Percentiles rank a stretch among this genome's conserved stretches.
These are phyloP conservation scores for Pagetopsis macropterus DNA, from an alignment of 2,797 vertebrate species.

Conservation along the genomic window DNA sequence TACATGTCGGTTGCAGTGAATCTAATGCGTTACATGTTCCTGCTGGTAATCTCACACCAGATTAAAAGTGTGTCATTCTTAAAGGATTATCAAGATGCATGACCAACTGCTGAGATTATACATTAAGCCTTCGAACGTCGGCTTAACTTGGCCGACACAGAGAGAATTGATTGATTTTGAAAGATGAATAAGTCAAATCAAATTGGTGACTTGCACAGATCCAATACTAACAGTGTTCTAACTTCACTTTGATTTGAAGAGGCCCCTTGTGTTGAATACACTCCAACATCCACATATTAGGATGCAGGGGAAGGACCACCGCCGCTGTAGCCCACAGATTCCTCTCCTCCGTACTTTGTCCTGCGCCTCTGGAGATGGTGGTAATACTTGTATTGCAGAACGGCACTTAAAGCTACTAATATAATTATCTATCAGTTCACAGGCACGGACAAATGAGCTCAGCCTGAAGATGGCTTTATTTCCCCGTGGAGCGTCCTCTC, in stretches of 20 bases:
- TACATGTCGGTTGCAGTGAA: neutral
- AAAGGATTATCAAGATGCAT: slow-evolving; percentile 4
- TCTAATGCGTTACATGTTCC: neutral
- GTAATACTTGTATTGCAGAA: slow-evolving; percentile 65
- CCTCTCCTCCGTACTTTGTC: slow-evolving; percentile 45
- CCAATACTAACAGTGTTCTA: neutral
- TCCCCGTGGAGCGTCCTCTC: slow-evolving; percentile 63
- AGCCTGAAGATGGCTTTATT: slow-evolving; percentile 70
- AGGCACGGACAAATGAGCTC: slow-evolving; percentile 68
- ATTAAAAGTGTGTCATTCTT: slow-evolving; percentile 1
- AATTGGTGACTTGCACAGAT: slow-evolving; percentile 23
- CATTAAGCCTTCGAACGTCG: neutral
- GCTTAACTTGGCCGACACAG: neutral
- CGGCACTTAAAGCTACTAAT: slow-evolving; percentile 73
- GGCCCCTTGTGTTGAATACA: slow-evolving; percentile 35
- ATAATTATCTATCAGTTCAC: slow-evolving; percentile 73
- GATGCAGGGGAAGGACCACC: slow-evolving; percentile 30
- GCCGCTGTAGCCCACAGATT: slow-evolving; percentile 31
- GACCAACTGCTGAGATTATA: neutral
- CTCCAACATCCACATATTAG: slow-evolving; percentile 35
- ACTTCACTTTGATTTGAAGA: slow-evolving; percentile 20
- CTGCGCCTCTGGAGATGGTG: slow-evolving; percentile 57
- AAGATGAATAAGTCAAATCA: slow-evolving; percentile 14
- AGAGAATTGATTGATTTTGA: neutral
- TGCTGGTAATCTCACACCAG: neutral